Evolutionary conservation across 2,797 vertebrate species (phyloP), one percentile per base, ranked within the genome.

Genomic region (Sebastes taczanowskii): DNA sequence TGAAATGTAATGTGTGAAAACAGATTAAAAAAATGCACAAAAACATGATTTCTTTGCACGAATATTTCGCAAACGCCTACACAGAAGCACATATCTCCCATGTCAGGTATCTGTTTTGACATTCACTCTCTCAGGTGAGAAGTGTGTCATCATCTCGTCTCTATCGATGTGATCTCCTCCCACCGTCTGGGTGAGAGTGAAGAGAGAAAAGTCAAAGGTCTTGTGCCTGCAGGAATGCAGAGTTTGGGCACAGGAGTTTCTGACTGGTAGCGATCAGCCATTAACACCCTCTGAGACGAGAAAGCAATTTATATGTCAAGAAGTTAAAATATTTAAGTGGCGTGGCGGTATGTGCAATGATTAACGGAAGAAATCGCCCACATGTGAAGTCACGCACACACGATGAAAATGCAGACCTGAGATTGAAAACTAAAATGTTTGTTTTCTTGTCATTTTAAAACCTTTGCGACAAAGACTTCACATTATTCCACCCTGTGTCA

Each of bases 221-320:
- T 65, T 27, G 68, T 59, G 86, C 87, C 27, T 83, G 61, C 67
- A 83, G 89, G 91, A 93, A 91, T 93, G 89, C 78, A 85, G n/a
- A 69, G 62, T 65, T 29, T 29, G 71, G 77, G 84, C 77, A 85
- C 25, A 53, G 71, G 71, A 63, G 32, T 65, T 77, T 82, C 64
- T 77, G 68, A 38, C 64, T 71, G 77, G 70, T 52, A 46, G 38
- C 68, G 55, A 53, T 84, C 74, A 79, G 76, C 64, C 16, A 85
- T 84, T 85, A 80, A 82, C 81, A 79, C 84, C 70, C 59, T 79
- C 74, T 69, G 49, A 86, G 29, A 84, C 76, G 84, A 67, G 71
- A 62, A 53, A 71, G 72, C 82, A 88, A 89, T 93, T 88, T 86
- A 80, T 71, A 59, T 75, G 86, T 93, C 88, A 89, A 74, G 80